Base-by-base conservation (phyloP, 2,888 invertebrate species). In the Caenorhabditis wallacei region DNA sequence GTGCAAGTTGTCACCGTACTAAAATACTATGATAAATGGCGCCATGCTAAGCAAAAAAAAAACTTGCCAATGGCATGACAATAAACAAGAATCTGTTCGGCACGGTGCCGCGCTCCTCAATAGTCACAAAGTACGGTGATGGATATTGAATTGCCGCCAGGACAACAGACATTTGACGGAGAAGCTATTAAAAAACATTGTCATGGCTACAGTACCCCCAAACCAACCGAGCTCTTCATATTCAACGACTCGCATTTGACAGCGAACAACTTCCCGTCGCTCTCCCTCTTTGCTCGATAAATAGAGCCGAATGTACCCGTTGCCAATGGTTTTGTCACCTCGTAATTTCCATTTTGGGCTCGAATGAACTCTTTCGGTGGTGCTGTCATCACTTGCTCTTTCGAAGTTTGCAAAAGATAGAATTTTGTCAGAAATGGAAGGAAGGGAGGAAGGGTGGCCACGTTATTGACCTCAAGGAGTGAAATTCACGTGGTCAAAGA, bases 261-360 rank as follows among this genome's bases (percentile, higher is more conserved):
- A 11, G 80, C 84, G 30, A 84, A 84, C n/a, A 56, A 40, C 57
- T 80, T 84, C 4, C 71, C 75, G 20, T 84, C 84, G 30, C 66
- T 46, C 43, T 84, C 80, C 0, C 84, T 53, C 35, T 71, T 71
- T 3, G 70, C 84, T 18, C 71, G 70, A 64, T 84, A 84, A 54
- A 84, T 71, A 8, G 84, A 64, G 8, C 84, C 84, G n/a, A 84
- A 84, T 20, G 76, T 80, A 20, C 84, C 84, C 1, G 84, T 84
- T 11, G 80, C 84, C 11, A 84, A 16, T 18, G 84, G 70, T 40
- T 84, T 84, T 10, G 74, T 76, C 35, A 84, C 80, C 18, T 83
- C 83, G 40, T 83, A 83, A 11, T 69, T 66, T 20, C 72, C 83
- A 26, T 83, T 83, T 40, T 83, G 83, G 2, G 83, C 83, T 20